Conservation (phyloP, 2,888 invertebrate genomes). For the Watsonalla cultraria region DNA sequence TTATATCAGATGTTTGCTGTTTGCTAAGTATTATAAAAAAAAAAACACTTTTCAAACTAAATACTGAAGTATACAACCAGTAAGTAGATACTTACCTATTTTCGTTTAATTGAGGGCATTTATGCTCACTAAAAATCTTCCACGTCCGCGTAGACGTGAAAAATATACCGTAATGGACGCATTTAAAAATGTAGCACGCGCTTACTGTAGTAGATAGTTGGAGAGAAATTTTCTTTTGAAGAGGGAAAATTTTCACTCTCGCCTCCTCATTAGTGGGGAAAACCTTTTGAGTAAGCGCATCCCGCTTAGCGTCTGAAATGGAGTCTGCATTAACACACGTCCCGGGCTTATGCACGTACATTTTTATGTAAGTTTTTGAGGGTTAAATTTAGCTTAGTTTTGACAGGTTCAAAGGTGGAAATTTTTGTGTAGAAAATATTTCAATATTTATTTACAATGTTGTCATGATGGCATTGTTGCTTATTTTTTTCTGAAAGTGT, state of each 20-base stretch:
- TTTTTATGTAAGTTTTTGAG: conserved; percentile 6
- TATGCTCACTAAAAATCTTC: conserved; percentile 7
- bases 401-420: background rate
- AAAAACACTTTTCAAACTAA: no score
- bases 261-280: conserved; percentile 54
- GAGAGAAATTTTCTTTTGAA: conserved; percentile 52
- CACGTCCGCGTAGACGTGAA: conserved; percentile 6
- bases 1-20: no score
- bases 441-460: no score
- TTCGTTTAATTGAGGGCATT: background rate
- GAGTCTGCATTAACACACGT: conserved; percentile 31
- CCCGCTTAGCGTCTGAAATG: conserved; percentile 43
- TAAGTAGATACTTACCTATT: no score
- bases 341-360: conserved; percentile 27
- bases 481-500: no score
- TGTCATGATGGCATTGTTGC: no score
- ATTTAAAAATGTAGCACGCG: conserved; percentile 45
- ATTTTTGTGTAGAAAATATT: background rate
- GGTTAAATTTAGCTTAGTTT: background rate
- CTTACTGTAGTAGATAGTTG: conserved; percentile 46
- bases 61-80: no score
- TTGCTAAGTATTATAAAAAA: no score
- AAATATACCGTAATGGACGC: conserved; percentile 17
- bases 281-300: conserved; percentile 52
- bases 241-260: conserved; percentile 51